Evolutionary conservation across 2,888 invertebrate species (phyloP).

Genomic region (Cantharis rustica): DNA sequence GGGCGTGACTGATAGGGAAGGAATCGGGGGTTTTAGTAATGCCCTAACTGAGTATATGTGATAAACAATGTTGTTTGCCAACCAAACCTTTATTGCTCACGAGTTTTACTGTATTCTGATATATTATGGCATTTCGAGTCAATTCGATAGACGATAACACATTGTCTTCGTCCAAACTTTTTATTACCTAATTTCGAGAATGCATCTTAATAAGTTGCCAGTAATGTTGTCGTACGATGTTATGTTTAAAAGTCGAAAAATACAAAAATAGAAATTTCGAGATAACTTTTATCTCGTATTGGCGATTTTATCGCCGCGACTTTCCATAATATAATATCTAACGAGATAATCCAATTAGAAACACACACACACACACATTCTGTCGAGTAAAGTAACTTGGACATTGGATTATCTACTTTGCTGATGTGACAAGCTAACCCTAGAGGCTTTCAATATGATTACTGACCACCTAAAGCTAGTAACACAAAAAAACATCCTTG

Average conservation of each 20-base stretch:
- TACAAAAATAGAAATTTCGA: neutral
- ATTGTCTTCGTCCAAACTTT: neutral
- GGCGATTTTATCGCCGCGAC: constrained; percentile 9
- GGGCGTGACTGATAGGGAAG: constrained; percentile 40
- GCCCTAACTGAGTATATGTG: constrained; percentile 32
- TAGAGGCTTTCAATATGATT: constrained; percentile 50
- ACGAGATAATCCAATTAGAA: constrained; percentile 22
- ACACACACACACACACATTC: constrained; percentile 8
- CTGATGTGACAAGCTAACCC: constrained; percentile 49
- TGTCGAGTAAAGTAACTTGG: constrained; percentile 25
- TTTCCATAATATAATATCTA: constrained; percentile 12
- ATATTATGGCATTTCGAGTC: neutral
- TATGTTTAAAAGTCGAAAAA: neutral
- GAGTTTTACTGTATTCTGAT: constrained; percentile 13
- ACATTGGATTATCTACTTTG: constrained; percentile 37
- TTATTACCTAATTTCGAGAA: neutral
- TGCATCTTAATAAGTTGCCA: neutral
- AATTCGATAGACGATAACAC: neutral
- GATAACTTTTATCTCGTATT: neutral
- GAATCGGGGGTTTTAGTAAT: constrained; percentile 33
- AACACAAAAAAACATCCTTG: constrained; percentile 35
- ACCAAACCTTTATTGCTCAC: constrained; percentile 38
- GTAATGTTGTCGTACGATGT: neutral
- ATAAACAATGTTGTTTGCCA: constrained; percentile 42
- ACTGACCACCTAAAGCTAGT: constrained; percentile 50